Evolutionary conservation across 1,140 invertebrate species (phyloP).

Genomic region (Micrasema longulum): DNA sequence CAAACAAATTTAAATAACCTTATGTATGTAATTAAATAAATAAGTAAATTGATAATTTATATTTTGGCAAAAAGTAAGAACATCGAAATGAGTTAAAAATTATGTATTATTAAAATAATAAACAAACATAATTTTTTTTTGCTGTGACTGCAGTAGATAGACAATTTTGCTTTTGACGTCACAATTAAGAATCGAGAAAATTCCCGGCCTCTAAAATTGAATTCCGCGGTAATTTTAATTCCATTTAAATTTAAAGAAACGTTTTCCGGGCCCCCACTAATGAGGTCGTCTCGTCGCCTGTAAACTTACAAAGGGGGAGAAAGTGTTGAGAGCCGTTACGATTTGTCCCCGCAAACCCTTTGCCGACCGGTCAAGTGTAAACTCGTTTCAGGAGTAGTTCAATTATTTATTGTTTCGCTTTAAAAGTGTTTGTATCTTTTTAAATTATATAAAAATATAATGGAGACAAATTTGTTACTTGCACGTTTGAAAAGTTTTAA

Average conservation of each 20-base stretch:
- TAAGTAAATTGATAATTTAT: too few relatives aligned
- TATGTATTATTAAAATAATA: too few relatives aligned
- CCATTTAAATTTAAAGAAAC: slow-evolving; percentile 35
- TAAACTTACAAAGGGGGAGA: slow-evolving; percentile 10
- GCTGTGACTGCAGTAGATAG: too few relatives aligned
- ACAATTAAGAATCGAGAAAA: slow-evolving; percentile 26
- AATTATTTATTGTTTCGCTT: slow-evolving; percentile 7
- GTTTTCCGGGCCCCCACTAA: slow-evolving; percentile 18
- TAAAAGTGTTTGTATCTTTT: background rate
- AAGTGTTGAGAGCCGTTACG: slow-evolving; percentile 9
- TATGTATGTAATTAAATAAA: too few relatives aligned
- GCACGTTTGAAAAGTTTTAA: background rate
- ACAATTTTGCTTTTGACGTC: too few relatives aligned
- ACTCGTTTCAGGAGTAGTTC: background rate
- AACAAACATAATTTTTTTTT: too few relatives aligned
- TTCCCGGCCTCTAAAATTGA: slow-evolving; percentile 16
- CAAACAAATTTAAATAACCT: too few relatives aligned
- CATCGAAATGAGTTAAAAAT: too few relatives aligned
- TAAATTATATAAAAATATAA: slow-evolving; percentile 1
- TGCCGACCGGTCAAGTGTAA: slow-evolving; percentile 5
- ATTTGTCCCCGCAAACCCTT: slow-evolving; percentile 19
- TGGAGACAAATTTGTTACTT: background rate
- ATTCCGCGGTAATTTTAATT: slow-evolving; percentile 20
- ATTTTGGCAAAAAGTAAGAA: too few relatives aligned
- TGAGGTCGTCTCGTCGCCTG: slow-evolving; percentile 20